Evolutionary conservation across 2,888 invertebrate species (phyloP), one percentile per base, ranked within the genome.

Genomic region (Oscheius sp.): DNA sequence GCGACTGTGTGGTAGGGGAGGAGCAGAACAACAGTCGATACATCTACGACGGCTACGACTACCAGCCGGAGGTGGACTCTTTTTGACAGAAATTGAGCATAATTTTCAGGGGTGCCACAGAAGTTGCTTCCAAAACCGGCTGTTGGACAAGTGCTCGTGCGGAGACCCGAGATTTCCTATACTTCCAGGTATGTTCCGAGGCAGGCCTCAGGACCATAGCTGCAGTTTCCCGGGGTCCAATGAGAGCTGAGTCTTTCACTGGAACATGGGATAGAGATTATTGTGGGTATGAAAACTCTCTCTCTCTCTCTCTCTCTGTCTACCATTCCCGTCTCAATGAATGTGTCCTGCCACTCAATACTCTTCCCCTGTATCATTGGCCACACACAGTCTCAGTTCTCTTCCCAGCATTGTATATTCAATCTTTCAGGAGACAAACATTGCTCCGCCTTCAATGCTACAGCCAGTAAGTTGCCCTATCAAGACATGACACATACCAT

Each of bases 121-220:
- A 60, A 82, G 82, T 71, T 84, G 84, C 60, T 82, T 83, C 76
- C 84, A 84, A 75, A 80, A 78, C n/a, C 70, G 79, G 7, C 71
- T 82, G 10, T 75, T 84, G 32, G 76, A 80, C 33, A 79, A 82
- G 47, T 84, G 84, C 29, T 75, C 79, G 2, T 84, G 84, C 70
- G 84, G 83, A 10, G 84, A 84, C 66, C 84, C 84, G 0, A 74
- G 84, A 37, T 83, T 83, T 74, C 84, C 84, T 2, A 79, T 82
- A 21, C 21, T 21, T 21, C 21, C 21, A 21, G 21, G 21, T 21
- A 21, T 21, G 21, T 21, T 21, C 0, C 21, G 21, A 21, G 21
- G 21, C 21, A 21, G 21, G 21, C 21, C 21, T 21, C 21, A 21
- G 21, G 21, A 0, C 21, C 21, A 21, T 21, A 21, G 21, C 21